A percentile compares a stretch with the other conserved stretches of the same genome.
phyloP scores from a whole-genome alignment of 2,888 invertebrate species.

The Physocephala rufipes region DNA sequence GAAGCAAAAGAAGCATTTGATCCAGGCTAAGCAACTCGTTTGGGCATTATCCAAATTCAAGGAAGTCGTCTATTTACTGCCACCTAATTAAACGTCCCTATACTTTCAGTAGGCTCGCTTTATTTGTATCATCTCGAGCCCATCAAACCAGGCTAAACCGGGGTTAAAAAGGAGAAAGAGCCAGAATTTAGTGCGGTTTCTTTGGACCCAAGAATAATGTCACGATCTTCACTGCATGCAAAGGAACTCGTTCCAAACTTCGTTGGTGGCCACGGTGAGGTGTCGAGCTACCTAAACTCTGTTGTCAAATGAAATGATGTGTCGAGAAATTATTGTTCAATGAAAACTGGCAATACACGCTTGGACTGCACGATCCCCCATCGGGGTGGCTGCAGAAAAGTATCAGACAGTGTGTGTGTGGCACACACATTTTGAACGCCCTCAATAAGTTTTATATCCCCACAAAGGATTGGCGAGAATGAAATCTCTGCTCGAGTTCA shows the following conservation, averaged over 20 bases:
- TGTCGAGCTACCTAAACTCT: no score
- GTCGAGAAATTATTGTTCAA: conserved; percentile 1
- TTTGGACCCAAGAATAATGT: no score
- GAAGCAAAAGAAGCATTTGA: conserved; percentile 22
- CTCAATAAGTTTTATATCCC: no score
- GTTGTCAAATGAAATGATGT: conserved; percentile 7
- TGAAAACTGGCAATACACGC: neutral
- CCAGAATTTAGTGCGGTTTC: no score
- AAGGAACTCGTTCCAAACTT: neutral
- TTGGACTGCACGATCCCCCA: no score
- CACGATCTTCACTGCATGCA: neutral
- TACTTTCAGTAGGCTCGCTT: no score
- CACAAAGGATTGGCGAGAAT: no score
- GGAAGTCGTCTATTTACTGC: conserved; percentile 37
- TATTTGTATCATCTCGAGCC: neutral
- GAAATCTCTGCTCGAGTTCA: no score
- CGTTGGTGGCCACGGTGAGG: neutral
- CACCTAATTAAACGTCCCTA: conserved; percentile 2
- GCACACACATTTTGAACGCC: no score
- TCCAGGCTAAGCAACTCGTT: conserved; percentile 27
- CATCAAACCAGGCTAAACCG: no score
- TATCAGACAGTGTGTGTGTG: neutral
- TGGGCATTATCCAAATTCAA: conserved; percentile 24
- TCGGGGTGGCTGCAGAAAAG: neutral
- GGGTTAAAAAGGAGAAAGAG: no score